Conservation (phyloP, 2,113 vertebrate genomes). For the Furnarius figulus region DNA sequence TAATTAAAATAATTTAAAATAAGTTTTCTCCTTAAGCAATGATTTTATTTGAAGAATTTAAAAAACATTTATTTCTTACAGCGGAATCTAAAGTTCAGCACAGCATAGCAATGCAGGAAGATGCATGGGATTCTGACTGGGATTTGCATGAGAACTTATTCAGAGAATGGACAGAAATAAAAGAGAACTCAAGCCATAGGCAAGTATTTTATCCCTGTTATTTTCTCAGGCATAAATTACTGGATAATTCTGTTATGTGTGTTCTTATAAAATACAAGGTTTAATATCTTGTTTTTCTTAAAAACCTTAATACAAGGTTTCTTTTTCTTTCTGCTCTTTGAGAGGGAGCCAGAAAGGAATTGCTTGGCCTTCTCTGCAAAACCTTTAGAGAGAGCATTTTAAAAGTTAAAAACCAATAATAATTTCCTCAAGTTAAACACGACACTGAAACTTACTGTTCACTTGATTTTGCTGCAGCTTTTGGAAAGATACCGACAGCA, state of each 20-base stretch:
- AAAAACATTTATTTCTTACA: constrained; percentile 35
- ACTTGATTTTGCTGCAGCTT: neutral
- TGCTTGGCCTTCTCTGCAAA: neutral
- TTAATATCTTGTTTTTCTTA: neutral
- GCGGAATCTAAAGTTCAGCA: constrained; percentile 87
- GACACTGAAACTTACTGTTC: neutral
- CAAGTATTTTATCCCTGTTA: constrained; percentile 64
- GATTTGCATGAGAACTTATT: constrained; percentile 91
- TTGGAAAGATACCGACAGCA: neutral
- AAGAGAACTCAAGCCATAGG: constrained; percentile 83
- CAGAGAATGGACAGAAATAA: constrained; percentile 87
- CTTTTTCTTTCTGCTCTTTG: neutral
- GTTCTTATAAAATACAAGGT: neutral
- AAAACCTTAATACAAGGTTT: neutral
- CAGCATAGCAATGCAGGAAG: constrained; percentile 87
- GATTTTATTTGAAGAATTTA: neutral
- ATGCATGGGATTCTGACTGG: constrained; percentile 91
- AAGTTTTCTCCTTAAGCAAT: neutral
- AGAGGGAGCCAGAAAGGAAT: neutral
- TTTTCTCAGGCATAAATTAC: neutral
- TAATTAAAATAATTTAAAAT: neutral
- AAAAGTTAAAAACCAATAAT: neutral
- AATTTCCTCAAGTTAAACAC: neutral
- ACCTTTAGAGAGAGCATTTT: neutral
- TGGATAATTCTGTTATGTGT: neutral